Evolutionary conservation across 2,113 vertebrate species (phyloP), one percentile per base, ranked within the genome.

Genomic region (Pygoscelis antarcticus): DNA sequence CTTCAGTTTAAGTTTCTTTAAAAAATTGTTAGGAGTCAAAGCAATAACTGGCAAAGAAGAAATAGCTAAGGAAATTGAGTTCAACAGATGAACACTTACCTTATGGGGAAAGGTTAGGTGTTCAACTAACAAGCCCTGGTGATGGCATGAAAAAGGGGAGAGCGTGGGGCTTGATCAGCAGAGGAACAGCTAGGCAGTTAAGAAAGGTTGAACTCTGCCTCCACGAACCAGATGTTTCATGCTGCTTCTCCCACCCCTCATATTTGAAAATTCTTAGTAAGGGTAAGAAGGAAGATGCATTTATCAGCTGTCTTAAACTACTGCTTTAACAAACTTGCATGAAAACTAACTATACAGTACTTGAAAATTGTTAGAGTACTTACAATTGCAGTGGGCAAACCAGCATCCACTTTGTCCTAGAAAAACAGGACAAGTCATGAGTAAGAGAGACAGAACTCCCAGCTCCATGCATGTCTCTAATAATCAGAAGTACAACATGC

Each of bases 321-420:
- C 17, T 36, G 42, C 22, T 89, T 58, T 40, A 83, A 64, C 29
- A 77, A 77, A 70, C 2, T 51, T 29, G 69, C 42, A 68, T 11
- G 7, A 55, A 71, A 88, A 44, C 42, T 38, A 52, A 51, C 21
- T 20, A 34, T 4, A 54, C 10, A 40, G 44, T 4, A 61, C 10
- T 75, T 51, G 27, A 44, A 66, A 83, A 70, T 2, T 46, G 10
- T 46, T 8, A 32, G 40, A 36, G 89, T 97, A 99, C 99, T 99
- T 98, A 99, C 99, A 96, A 99, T 99, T 68, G 99, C 99, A 90
- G 99, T 99, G 16, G 99, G 99, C 79, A 99, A 98, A 66, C 99
- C 99, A 95, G 99, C 99, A 97, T 99, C 99, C 70, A 99, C 99
- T 98, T 99, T 99, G 96, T 99, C 99, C 99, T 99, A 97, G 81